A percentile compares a stretch with the other conserved stretches of the same genome.
These are phyloP conservation scores for Myiopsitta monachus DNA, from an alignment of 2,113 vertebrate species.

Conservation along the genomic window DNA sequence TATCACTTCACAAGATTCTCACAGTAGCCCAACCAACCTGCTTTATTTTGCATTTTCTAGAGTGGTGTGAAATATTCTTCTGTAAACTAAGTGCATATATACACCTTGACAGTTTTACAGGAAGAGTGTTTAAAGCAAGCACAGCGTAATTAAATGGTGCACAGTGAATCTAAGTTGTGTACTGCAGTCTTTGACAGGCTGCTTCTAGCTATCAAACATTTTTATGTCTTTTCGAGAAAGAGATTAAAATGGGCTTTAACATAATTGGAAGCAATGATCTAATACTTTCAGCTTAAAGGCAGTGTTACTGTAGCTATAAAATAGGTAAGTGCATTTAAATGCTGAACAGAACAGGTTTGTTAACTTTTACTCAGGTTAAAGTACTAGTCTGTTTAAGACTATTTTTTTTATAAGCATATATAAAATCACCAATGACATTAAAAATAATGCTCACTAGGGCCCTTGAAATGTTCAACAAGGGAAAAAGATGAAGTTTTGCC, in stretches of 20 bases:
- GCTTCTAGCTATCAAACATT: constrained; percentile 38
- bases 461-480: not conserved
- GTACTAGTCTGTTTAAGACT: not conserved
- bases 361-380: constrained; percentile 15
- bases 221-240: constrained; percentile 36
- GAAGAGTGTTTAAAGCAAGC: constrained; percentile 17
- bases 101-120: constrained; percentile 7
- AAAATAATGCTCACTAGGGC: not conserved
- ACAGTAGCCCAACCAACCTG: not conserved
- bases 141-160: constrained; percentile 23
- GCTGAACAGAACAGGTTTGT: not conserved
- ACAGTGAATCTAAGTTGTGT: constrained; percentile 18
- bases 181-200: not conserved
- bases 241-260: constrained; percentile 44
- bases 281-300: constrained; percentile 29
- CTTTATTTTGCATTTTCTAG: not conserved
- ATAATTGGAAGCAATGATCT: constrained; percentile 40
- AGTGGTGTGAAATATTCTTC: not conserved
- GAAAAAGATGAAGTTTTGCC: constrained; percentile 25
- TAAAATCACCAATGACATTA: not conserved
- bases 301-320: constrained; percentile 41
- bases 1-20: not conserved
- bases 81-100: not conserved
- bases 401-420: rapidly evolving
- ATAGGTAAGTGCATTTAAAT: not conserved